Base-by-base conservation (phyloP, 92 coral and sea anemone genomes). In the Bergia puertoricense region DNA sequence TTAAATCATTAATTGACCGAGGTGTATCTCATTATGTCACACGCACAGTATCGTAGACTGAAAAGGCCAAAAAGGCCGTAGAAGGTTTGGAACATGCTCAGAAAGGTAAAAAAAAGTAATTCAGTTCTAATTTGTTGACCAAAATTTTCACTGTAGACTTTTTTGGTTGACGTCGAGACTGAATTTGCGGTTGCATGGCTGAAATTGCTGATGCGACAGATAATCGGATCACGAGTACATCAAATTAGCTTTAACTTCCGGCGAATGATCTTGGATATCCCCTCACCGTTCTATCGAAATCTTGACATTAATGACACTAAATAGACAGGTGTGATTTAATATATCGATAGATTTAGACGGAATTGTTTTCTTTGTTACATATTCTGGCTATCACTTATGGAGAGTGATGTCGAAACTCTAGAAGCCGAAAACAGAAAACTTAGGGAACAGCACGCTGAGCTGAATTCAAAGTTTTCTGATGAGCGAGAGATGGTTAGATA, bases 401-500 rank as follows among this genome's bases (percentile, higher is more conserved):
- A 91, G 90, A 77, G 76, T 46, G 83, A 85, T 66, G 74, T 89
- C 22, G 88, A 89, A 57, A 89, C 65, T 30, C 93, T 97, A 22
- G 82, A 85, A 85, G 84, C 71, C 22, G 99, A 95, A 65, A 97
- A 97, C 92, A 86, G 86, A 50, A 92, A 89, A 85, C 90, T 97
- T n/a, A 86, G 89, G 50, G 88, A 89, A 41, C 82, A 89, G 72
- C 95, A 93, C 82, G 91, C 91, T 22, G 96, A 95, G 73, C 84
- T 97, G 57, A 86, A 91, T 37, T 80, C 77, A 36, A 92, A 94
- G 74, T 90, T 97, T 41, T 88, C 88, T 11, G 99, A 97, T 72
- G 98, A 97, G 80, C 85, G 81, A 77, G 95, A 92, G 62, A 92
- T 97, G 92, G 99, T 97, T 0, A 93, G 79, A 59, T 92, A 97